Evolutionary conservation across 1,140 invertebrate species (phyloP), one percentile per base, ranked within the genome.

Genomic region (Drosophila erecta): DNA sequence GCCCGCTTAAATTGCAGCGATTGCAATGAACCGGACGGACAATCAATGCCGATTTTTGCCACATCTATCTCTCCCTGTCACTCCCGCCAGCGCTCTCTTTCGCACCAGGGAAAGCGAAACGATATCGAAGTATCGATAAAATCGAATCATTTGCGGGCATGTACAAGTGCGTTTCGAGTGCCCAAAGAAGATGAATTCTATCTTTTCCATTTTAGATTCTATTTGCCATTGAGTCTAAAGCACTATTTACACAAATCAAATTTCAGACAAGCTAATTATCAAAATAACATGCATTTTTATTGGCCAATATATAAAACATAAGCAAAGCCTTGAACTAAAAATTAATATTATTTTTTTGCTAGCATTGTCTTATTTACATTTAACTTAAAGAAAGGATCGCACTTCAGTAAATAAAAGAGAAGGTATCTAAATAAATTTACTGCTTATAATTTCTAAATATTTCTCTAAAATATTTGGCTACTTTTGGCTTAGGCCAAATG

Each of bases 1-100:
- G 59, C 47, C 79, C 73, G 80, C 71, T 81, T 81, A 58, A 71
- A 61, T 62, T 81, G 79, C 53, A 72, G 74, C 74, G 59, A 59
- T 83, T 83, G 69, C 66, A 59, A 51, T 46, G 69, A 60, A 72
- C 55, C 66, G 66, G 69, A 72, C 54, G 33, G 67, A 72, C 69
- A 71, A 72, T 72, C 69, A 72, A 70, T 72, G 69, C 65, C 69
- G 65, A 72, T 70, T 69, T 71, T 71, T 67, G 41, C 65, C 61
- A 66, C 62, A 66, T 55, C 47, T 66, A 65, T 69, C 22, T 69
- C 37, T 35, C n/a, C 56, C 57, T 33, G 4, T 14, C 43, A 15
- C 50, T 43, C 17, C 38, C 59, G 33, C 5, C 14, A n/a, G 2
- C 12, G 7, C 43, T 17, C 27, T 17, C 41, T 46, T 3, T 47